A percentile compares a stretch with the other conserved stretches of the same genome.
These are phyloP conservation scores for Thymallus thymallus DNA, from an alignment of 2,113 vertebrate species.

Conservation along the genomic window DNA sequence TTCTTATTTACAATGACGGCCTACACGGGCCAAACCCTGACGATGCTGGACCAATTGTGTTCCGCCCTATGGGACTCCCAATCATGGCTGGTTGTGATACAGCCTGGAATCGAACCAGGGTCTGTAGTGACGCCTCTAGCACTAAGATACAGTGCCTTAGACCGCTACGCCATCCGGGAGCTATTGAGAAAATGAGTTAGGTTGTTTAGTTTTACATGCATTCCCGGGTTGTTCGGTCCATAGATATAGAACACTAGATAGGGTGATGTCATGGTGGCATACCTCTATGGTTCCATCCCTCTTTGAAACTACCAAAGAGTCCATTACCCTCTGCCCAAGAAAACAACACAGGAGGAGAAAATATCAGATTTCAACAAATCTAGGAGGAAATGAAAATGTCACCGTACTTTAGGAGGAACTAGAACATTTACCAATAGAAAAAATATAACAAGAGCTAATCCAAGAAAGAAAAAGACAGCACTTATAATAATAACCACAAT, in stretches of 20 bases:
- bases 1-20: no score
- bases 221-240: slow-evolving; percentile 27
- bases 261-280: no score
- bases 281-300: no score
- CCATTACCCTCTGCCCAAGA: slow-evolving; percentile 18
- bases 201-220: slow-evolving; percentile 52
- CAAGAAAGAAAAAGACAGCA: slow-evolving; percentile 59
- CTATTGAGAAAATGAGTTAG: slow-evolving; percentile 21
- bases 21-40: no score
- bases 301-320: slow-evolving; percentile 17
- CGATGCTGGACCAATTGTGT: no score
- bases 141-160: no score
- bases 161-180: no score
- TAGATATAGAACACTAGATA: no score
- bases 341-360: slow-evolving; percentile 18
- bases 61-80: no score
- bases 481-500: slow-evolving; percentile 56
- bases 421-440: slow-evolving; percentile 40
- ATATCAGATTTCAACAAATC: not conserved
- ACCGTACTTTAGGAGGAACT: slow-evolving; percentile 42
- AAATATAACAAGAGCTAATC: slow-evolving; percentile 38
- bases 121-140: no score
- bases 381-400: slow-evolving; percentile 23
- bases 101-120: no score
- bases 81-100: no score